These are phyloP conservation scores for Heteractis magnifica DNA, from an alignment of 92 coral and sea anemone genomes.

Conservation along the genomic window DNA sequence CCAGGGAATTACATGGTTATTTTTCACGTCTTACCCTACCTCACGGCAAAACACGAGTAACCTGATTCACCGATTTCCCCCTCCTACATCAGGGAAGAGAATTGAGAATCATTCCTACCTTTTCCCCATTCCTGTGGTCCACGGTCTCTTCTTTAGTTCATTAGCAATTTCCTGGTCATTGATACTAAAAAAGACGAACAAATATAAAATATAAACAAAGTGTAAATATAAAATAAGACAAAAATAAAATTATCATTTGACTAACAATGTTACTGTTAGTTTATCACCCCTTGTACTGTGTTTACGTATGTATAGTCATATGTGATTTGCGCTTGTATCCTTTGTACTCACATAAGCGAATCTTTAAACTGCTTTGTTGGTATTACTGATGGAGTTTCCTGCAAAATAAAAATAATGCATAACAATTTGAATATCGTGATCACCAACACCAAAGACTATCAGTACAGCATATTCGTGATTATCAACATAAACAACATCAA, in stretches of 20 bases:
- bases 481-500: neutral
- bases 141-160: conserved; percentile 76
- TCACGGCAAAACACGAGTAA: no score
- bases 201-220: neutral
- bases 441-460: neutral
- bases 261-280: no score
- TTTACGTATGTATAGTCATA: neutral
- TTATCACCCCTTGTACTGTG: no score
- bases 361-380: neutral
- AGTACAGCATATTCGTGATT: neutral
- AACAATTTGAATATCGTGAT: neutral
- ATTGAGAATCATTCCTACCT: conserved; percentile 40
- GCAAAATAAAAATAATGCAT: neutral
- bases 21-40: no score
- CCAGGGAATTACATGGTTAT: no score
- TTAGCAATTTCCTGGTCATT: conserved; percentile 87
- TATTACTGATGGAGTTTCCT: conserved; percentile 3
- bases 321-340: neutral
- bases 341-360: neutral
- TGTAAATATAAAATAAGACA: neutral
- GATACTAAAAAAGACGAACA: conserved; percentile 50
- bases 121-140: conserved; percentile 81
- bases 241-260: no score
- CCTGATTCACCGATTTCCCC: no score
- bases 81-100: neutral